Base-by-base conservation (phyloP, 64 coral and sea anemone genomes). In the Porites australiensis region DNA sequence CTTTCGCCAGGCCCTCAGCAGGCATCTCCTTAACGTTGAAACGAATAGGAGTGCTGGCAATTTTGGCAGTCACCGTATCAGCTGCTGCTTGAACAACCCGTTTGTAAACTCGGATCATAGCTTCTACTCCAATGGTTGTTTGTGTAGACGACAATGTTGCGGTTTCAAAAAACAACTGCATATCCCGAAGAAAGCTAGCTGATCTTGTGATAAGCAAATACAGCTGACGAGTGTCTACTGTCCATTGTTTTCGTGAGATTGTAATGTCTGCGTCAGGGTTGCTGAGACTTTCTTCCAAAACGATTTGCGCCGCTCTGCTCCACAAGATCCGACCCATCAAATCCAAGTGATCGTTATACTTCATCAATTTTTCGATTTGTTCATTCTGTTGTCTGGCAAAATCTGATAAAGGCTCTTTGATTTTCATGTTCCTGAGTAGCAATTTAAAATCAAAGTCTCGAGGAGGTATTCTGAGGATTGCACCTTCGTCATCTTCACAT, bases 301-400 rank as follows among this genome's bases (percentile, higher is more conserved):
- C 45, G 10, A 89, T 77, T 11, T 77, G 20, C 48, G 54, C 75
- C 16, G 87, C 54, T 8, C 87, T 1, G 5, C 86, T 55, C 86
- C 86, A 88, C 63, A 81, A 48, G 2, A 90, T 72, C 7, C 81
- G 79, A 20, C 76, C 88, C 58, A 90, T 44, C 14, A 82, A 8
- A 79, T 90, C 74, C 57, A 79, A 13, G 3, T 22, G 18, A 12
- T 82, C n/a, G 69, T 82, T 49, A 4, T 47, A 14, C 14, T 45
- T 72, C 12, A 74, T 51, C 10, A 90, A 63, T 6, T 79, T 5
- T 18, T 77, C 75, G 1, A 81, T 6, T 45, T 44, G 4, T n/a
- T 79, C 70, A 57, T 90, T 90, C 57, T 80, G 64, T 7, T 77
- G 9, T 79, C 58, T 7, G 10, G 59, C 88, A 90, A 58, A 70